These are phyloP conservation scores for Caenorhabditis tropicalis DNA, from an alignment of 1,140 invertebrate species.

Conservation along the genomic window DNA sequence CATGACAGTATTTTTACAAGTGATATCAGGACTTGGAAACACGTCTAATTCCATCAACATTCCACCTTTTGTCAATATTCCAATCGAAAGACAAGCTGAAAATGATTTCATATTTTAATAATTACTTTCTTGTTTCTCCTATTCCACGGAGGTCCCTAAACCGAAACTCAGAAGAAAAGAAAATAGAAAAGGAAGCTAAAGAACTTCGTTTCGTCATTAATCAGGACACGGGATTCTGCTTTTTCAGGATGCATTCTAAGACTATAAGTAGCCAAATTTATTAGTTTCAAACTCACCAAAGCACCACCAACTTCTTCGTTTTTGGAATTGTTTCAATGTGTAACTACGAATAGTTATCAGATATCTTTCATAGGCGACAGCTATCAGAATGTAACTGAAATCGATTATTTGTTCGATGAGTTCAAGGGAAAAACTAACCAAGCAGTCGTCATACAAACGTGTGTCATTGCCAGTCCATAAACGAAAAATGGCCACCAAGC, in stretches of 20 bases:
- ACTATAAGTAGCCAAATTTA: conserved; percentile 9
- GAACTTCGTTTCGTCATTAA: not conserved
- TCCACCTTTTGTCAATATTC: conserved; percentile 44
- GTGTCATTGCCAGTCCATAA: conserved; percentile 47
- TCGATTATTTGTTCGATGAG: not conserved
- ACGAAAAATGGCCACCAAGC: conserved; percentile 50
- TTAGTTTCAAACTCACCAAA: not conserved
- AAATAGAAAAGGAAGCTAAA: not conserved
- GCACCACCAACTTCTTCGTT: conserved; percentile 32
- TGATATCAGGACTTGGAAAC: conserved; percentile 34
- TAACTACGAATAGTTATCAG: conserved; percentile 43
- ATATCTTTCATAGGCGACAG: conserved; percentile 22
- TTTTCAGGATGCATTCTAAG: not conserved
- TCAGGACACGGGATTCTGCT: not conserved
- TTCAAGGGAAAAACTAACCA: not conserved
- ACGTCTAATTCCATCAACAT: conserved; percentile 44
- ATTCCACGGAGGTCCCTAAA: not conserved
- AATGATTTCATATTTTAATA: not conserved
- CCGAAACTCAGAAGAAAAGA: not conserved
- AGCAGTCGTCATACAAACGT: conserved; percentile 47
- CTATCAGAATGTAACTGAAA: conserved; percentile 47
- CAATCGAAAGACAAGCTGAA: conserved; percentile 10
- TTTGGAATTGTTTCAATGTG: conserved; percentile 44
- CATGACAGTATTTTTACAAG: conserved; percentile 43
- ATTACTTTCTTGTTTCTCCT: not conserved